A percentile compares a stretch with the other conserved stretches of the same genome.
Conservation (phyloP, 2,888 invertebrate genomes). For the Caradrina kadenii region DNA sequence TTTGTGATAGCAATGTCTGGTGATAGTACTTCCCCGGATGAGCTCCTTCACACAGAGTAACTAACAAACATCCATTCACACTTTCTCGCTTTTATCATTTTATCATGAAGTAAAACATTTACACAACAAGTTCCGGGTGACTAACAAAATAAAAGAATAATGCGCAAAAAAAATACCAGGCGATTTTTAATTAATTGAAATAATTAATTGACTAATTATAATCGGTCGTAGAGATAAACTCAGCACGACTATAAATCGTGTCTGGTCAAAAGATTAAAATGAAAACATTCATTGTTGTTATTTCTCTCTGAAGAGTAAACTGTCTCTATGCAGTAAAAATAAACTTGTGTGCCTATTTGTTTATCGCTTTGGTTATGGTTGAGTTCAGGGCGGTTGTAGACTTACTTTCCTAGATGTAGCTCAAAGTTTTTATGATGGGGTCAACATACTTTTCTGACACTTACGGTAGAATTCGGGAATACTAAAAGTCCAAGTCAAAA, state of each 20-base stretch:
- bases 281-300: constrained; percentile 20
- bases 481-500: no score
- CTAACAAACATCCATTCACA: no score
- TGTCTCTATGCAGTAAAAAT: constrained; percentile 16
- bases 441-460: neutral
- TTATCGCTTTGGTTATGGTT: neutral
- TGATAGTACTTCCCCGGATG: no score
- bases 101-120: no score
- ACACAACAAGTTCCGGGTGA: constrained; percentile 28
- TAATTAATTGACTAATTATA: constrained; percentile 28
- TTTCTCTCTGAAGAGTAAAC: constrained; percentile 1
- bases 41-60: no score
- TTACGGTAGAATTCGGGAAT: no score
- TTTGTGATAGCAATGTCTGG: no score
- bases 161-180: constrained; percentile 2
- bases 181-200: constrained; percentile 37
- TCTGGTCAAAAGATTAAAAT: constrained; percentile 14
- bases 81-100: no score
- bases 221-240: constrained; percentile 24
- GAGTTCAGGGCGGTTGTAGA: constrained; percentile 6
- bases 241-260: constrained; percentile 32
- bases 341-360: constrained; percentile 4
- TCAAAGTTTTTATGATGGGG: neutral
- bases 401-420: neutral
- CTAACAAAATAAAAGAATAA: constrained; percentile 21